phyloP scores from a whole-genome alignment of 2,797 vertebrate species.

The Muraenolepis orangiensis region DNA sequence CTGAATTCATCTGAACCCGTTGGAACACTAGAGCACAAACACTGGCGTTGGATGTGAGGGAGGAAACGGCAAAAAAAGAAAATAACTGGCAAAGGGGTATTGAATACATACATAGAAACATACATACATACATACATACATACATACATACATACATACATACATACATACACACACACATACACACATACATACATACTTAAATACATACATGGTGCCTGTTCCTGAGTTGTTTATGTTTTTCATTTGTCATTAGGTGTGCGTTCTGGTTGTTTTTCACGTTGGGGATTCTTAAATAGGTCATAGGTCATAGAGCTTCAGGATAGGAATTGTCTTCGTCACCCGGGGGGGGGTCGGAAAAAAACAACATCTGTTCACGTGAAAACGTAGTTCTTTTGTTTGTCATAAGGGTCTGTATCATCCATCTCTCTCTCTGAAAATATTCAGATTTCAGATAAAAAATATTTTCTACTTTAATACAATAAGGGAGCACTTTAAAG shows the following conservation, averaged over 20 bases:
- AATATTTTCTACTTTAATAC: slow-evolving; percentile 49
- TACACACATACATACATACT: too few species aligned
- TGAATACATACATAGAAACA: too few species aligned
- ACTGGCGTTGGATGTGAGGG: too few species aligned
- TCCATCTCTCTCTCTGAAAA: slow-evolving; percentile 33
- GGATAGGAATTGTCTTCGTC: slow-evolving; percentile 35
- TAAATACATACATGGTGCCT: slow-evolving; percentile 72
- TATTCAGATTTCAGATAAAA: slow-evolving; percentile 20
- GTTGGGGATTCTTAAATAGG: slow-evolving; percentile 24
- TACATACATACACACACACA: too few species aligned
- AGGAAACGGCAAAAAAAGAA: slow-evolving; percentile 32
- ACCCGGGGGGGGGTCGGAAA: too few species aligned
- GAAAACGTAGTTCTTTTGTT: background rate
- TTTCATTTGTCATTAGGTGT: slow-evolving; percentile 24
- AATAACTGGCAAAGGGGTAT: slow-evolving; percentile 58
- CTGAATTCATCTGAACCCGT: slow-evolving; percentile 71
- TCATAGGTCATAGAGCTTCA: slow-evolving; percentile 33
- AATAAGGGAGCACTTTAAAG: slow-evolving; percentile 12
- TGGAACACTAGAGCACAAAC: slow-evolving; percentile 82
- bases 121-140: too few species aligned
- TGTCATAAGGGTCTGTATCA: slow-evolving; percentile 21
- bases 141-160: too few species aligned
- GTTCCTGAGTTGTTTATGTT: slow-evolving; percentile 58
- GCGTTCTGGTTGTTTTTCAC: slow-evolving; percentile 28
- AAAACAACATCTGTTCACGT: background rate